Conservation (phyloP, 64 coral and sea anemone genomes). For the Orbicella faveolata region DNA sequence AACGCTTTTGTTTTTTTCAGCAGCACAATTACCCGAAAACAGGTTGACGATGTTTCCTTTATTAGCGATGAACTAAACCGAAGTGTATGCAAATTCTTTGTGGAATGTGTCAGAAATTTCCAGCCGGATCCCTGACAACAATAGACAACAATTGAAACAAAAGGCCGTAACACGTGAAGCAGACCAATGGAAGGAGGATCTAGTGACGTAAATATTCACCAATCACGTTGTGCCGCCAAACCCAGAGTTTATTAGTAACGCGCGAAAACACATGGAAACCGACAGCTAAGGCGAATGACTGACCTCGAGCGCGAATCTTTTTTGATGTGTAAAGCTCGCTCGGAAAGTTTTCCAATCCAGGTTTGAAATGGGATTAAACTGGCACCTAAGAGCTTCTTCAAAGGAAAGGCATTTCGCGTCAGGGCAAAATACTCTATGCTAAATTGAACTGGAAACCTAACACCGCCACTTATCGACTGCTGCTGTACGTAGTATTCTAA, state of each 20-base stretch:
- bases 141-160: constrained; percentile 54
- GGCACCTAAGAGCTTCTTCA: neutral
- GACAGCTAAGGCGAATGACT: neutral
- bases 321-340: neutral
- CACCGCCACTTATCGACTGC: constrained; percentile 44
- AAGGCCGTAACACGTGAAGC: constrained; percentile 33
- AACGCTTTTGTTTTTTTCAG: neutral
- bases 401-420: constrained; percentile 6
- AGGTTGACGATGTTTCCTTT: constrained; percentile 19
- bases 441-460: constrained; percentile 48
- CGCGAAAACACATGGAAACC: constrained; percentile 73
- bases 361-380: constrained; percentile 40
- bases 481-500: constrained; percentile 34
- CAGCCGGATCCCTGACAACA: constrained; percentile 41
- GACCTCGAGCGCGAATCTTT: constrained; percentile 9
- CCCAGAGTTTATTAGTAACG: constrained; percentile 65
- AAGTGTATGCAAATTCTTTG: constrained; percentile 45
- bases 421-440: constrained; percentile 15
- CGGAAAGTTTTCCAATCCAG: neutral
- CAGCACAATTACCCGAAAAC: neutral
- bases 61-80: constrained; percentile 37
- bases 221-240: constrained; percentile 23
- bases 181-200: neutral
- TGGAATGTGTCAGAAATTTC: constrained; percentile 52
- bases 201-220: constrained; percentile 44